Evolutionary conservation across 2,113 vertebrate genomes (phyloP).

Genomic region (Nycticebus coucang): DNA sequence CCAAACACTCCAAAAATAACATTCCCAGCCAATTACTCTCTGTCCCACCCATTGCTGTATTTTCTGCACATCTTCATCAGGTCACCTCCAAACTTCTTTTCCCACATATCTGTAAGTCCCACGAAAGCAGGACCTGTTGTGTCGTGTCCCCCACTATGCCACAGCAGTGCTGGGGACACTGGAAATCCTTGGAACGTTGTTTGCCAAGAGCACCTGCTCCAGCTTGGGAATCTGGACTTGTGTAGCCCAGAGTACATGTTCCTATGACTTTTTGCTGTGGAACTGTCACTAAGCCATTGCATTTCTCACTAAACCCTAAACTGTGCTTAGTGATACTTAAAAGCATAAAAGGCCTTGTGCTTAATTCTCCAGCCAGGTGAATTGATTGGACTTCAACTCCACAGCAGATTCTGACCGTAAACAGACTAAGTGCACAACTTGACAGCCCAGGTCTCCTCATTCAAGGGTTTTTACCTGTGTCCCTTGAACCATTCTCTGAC

Average conservation of each 20-base stretch:
- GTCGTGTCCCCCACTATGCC: neutral
- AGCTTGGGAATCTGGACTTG: neutral
- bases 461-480: neutral
- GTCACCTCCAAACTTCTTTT: neutral
- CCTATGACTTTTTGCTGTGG: neutral
- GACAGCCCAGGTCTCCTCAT: neutral
- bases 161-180: accelerated
- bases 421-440: neutral
- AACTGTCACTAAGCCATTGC: neutral
- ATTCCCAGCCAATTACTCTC: accelerated
- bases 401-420: neutral
- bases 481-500: neutral
- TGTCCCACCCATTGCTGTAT: neutral
- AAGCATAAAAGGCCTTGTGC: neutral
- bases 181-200: neutral
- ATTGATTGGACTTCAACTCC: neutral
- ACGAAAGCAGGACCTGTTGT: accelerated
- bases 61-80: neutral
- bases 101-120: neutral
- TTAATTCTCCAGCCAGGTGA: neutral
- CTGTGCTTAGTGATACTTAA: neutral
- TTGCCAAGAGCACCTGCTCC: no score
- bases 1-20: neutral
- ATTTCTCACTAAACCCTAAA: neutral
- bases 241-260: accelerated